Evolutionary conservation across 2,888 invertebrate species (phyloP).

Genomic region (Loripinus fragilis): DNA sequence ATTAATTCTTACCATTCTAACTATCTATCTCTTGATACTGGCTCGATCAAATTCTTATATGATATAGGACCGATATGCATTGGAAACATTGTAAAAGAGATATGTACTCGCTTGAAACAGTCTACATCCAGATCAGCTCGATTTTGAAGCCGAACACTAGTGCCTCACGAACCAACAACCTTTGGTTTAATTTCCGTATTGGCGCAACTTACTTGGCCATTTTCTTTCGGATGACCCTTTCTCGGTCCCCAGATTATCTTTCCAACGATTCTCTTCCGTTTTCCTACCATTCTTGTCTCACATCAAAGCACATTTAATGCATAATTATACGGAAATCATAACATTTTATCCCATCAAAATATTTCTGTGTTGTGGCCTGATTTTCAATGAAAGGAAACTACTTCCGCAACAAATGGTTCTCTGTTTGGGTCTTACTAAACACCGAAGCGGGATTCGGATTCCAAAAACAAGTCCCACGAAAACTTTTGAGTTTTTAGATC

Average conservation of each 20-base stretch:
- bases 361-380: neutral
- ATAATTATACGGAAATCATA: neutral
- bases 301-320: neutral
- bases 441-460: neutral
- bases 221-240: conserved; percentile 66
- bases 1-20: too few species aligned
- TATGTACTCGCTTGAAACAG: too few species aligned
- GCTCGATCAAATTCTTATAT: too few species aligned
- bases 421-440: neutral
- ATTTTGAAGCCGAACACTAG: neutral
- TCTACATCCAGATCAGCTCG: too few species aligned
- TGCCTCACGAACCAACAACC: neutral
- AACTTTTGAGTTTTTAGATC: too few species aligned
- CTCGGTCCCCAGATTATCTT: conserved; percentile 69
- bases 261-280: conserved; percentile 64
- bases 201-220: conserved; percentile 57
- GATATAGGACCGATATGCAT: too few species aligned
- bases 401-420: neutral
- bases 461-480: too few species aligned
- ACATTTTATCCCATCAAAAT: neutral
- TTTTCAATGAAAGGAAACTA: neutral
- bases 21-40: too few species aligned
- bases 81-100: too few species aligned
- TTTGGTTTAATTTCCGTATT: neutral
- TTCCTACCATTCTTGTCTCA: conserved; percentile 31